Conservation (phyloP, 1,140 invertebrate genomes). For the Colletes latitarsis region DNA sequence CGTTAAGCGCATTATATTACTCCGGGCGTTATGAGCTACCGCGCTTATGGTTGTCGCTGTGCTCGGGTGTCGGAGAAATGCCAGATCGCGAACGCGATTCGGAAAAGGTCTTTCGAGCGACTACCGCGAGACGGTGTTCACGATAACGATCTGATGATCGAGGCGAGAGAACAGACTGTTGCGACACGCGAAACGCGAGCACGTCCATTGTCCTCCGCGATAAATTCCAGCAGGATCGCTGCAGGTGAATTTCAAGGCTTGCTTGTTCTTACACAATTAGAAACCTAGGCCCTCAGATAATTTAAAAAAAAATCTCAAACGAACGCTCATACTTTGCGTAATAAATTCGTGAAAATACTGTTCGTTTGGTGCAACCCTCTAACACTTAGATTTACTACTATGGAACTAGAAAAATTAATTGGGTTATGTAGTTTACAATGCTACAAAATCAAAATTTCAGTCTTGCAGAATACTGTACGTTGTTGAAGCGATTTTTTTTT, state of each 20-base stretch:
- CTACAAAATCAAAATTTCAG: too few species aligned
- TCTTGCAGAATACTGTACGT: too few species aligned
- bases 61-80: conserved; percentile 29
- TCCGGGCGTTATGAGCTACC: background rate
- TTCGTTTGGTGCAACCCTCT: too few species aligned
- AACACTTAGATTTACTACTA: too few species aligned
- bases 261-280: background rate
- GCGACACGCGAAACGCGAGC: background rate
- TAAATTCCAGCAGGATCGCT: background rate
- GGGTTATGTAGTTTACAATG: too few species aligned
- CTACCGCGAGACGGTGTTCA: background rate
- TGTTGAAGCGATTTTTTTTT: too few species aligned
- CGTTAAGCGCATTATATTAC: conserved; percentile 38
- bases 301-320: too few species aligned
- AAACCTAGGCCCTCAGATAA: too few species aligned
- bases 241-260: background rate
- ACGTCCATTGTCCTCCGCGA: background rate
- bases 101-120: conserved; percentile 6
- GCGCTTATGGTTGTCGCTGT: conserved; percentile 7
- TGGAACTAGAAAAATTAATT: too few species aligned
- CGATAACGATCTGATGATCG: background rate
- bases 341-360: too few species aligned
- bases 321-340: too few species aligned
- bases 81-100: conserved; percentile 19
- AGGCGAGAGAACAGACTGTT: background rate